These are phyloP conservation scores for Microtus californicus DNA, from an alignment of 2,797 vertebrate species.

Conservation along the genomic window DNA sequence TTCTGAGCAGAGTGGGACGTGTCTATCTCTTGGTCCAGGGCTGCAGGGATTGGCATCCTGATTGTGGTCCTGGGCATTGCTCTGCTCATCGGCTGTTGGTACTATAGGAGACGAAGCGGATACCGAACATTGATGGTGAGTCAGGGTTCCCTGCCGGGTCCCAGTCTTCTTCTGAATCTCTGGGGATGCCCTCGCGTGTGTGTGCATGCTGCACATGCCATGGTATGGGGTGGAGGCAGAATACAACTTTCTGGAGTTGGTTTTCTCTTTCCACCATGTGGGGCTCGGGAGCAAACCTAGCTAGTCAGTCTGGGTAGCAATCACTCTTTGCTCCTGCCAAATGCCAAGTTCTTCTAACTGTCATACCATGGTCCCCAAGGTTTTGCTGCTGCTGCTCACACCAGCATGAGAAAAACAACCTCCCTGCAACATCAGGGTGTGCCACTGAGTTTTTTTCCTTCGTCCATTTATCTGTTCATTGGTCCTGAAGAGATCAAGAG, in stretches of 20 bases:
- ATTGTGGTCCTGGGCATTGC: conserved; percentile 92
- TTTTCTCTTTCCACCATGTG: neutral
- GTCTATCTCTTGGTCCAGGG: conserved; percentile 88
- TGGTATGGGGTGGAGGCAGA: neutral
- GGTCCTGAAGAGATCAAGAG: neutral
- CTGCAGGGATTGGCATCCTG: conserved; percentile 93
- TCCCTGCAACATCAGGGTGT: neutral
- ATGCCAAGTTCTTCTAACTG: neutral
- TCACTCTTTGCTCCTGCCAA: neutral
- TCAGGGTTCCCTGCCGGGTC: neutral
- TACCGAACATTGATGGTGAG: conserved; percentile 93
- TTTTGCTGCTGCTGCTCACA: neutral
- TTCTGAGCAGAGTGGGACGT: neutral
- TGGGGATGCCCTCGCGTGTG: neutral
- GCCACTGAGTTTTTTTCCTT: neutral
- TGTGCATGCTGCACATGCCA: neutral
- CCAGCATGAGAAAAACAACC: neutral
- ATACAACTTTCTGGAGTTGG: too few relatives aligned
- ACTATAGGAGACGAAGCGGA: conserved; percentile 93
- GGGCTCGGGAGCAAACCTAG: neutral
- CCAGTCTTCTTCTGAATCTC: conserved; percentile 44
- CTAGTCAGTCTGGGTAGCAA: neutral
- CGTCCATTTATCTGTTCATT: neutral
- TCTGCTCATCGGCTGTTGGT: conserved; percentile 95
- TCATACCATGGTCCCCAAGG: neutral